phyloP scores from a whole-genome alignment of 2,888 invertebrate genomes.

The Rotaria magnacalcarata region DNA sequence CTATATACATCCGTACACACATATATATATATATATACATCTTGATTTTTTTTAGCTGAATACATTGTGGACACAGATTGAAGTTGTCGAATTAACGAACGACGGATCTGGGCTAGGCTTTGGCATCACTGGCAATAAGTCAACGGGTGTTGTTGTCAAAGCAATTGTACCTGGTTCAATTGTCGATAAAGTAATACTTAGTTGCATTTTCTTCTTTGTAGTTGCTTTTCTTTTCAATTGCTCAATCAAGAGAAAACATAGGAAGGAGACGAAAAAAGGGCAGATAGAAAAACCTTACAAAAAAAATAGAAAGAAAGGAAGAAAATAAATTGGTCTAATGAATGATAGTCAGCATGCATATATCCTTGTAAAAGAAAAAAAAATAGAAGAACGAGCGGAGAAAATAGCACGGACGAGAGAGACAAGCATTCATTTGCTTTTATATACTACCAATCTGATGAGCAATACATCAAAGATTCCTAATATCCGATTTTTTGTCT shows the following conservation, averaged over 20 bases:
- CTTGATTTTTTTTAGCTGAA: conserved; percentile 35
- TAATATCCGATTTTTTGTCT: not conserved
- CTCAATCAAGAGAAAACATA: not conserved
- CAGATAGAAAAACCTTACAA: not conserved
- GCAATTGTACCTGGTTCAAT: conserved; percentile 43
- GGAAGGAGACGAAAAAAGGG: not conserved
- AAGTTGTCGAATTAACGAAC: conserved; percentile 43
- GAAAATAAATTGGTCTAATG: conserved; percentile 4
- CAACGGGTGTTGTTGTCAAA: conserved; percentile 46
- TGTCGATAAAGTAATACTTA: conserved; percentile 36
- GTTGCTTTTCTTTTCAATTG: not conserved
- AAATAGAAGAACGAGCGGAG: not conserved
- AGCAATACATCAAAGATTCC: not conserved
- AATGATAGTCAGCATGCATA: not conserved
- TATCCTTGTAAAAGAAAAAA: not conserved
- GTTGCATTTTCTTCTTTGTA: not conserved
- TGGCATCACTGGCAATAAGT: conserved; percentile 46
- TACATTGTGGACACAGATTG: conserved; percentile 46
- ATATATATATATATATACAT: not conserved
- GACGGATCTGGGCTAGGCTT: conserved; percentile 44
- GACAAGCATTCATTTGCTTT: not conserved
- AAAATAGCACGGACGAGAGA: not conserved
- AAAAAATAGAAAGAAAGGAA: not conserved
- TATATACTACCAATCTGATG: conserved; percentile 13
- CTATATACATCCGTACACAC: not conserved